Conservation (phyloP, 2,797 vertebrate species). For the Rhinophrynus dorsalis region DNA sequence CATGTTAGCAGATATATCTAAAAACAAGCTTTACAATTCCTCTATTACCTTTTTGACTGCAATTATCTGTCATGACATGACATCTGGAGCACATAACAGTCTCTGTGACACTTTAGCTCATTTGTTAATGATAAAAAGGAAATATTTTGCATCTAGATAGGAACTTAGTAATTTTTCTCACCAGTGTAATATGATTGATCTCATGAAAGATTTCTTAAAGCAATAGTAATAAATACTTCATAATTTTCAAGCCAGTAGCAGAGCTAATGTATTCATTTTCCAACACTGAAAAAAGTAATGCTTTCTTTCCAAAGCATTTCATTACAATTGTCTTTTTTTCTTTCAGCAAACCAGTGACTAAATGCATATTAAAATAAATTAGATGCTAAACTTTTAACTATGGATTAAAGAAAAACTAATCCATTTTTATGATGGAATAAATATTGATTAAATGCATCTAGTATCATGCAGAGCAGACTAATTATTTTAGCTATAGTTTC, state of each 20-base stretch:
- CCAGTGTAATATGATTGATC: no score
- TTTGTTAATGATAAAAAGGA: constrained; percentile 60
- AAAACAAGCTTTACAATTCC: no score
- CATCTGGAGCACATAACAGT: constrained; percentile 50
- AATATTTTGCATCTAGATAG: constrained; percentile 59
- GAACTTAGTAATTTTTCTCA: no score
- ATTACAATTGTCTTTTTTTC: constrained; percentile 67
- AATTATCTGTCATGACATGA: constrained; percentile 53
- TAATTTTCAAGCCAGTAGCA: constrained; percentile 68
- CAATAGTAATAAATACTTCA: constrained; percentile 76
- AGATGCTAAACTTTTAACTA: constrained; percentile 79
- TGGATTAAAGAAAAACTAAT: constrained; percentile 75
- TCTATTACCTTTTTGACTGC: not conserved
- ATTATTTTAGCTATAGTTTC: constrained; percentile 75
- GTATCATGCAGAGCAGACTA: constrained; percentile 72
- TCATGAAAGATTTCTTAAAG: constrained; percentile 80
- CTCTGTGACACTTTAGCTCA: constrained; percentile 45
- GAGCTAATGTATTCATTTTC: constrained; percentile 87
- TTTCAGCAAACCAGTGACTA: constrained; percentile 67
- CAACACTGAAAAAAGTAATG: constrained; percentile 75
- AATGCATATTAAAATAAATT: constrained; percentile 80
- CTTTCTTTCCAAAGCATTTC: constrained; percentile 69
- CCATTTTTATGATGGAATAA: constrained; percentile 71
- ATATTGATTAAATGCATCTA: constrained; percentile 76
- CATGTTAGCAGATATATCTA: no score